These are phyloP conservation scores for Buphagus erythrorhynchus DNA, from an alignment of 2,797 vertebrate species.

Conservation along the genomic window DNA sequence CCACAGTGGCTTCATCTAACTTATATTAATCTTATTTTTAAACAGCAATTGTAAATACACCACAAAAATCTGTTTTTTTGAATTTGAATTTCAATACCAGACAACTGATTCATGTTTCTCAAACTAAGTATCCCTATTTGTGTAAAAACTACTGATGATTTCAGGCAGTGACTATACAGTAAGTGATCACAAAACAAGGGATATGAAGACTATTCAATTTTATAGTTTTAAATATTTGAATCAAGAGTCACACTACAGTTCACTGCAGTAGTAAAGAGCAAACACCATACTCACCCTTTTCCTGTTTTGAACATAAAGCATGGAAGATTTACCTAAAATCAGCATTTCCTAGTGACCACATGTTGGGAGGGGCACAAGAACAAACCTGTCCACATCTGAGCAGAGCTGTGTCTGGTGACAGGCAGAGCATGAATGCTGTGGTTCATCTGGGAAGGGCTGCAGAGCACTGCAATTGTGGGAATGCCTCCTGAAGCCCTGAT, in stretches of 20 bases:
- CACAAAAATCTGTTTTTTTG: not conserved
- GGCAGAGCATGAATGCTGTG: fast-evolving
- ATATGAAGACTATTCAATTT: not conserved
- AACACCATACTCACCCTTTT: not conserved
- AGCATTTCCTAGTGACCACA: not conserved
- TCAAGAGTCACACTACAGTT: not conserved
- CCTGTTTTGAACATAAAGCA: not conserved
- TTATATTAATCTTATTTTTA: not conserved
- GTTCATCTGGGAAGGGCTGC: not conserved
- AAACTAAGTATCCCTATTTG: not conserved
- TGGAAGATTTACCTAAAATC: not conserved
- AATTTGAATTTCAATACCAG: not conserved
- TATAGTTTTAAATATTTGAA: not conserved
- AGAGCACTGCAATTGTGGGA: not conserved
- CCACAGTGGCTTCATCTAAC: not conserved
- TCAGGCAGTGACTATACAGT: not conserved
- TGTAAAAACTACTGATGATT: not conserved
- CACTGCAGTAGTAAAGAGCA: not conserved
- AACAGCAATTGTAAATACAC: not conserved
- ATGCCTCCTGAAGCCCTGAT: not conserved
- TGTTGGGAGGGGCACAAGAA: not conserved
- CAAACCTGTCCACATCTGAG: not conserved
- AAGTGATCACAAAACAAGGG: not conserved
- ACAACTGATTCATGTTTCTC: not conserved
- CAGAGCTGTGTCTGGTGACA: not conserved